Percentiles rank a stretch among this genome's conserved stretches.
These are phyloP conservation scores for Protosalanx chinensis DNA, from an alignment of 2,797 vertebrate species.

Conservation along the genomic window DNA sequence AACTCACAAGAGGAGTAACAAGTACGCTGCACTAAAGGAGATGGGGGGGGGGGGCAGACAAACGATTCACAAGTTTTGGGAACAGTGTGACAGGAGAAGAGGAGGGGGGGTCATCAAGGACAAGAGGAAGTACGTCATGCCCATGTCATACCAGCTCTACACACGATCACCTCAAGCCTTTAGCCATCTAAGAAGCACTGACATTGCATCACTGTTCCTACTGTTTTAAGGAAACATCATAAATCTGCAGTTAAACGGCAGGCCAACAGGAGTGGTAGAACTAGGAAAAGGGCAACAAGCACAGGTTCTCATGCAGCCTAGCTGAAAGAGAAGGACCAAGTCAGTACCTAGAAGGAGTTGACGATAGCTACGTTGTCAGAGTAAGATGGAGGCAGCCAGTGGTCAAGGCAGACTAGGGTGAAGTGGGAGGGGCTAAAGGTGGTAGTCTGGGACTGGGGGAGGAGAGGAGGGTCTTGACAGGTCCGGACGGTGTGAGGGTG, in stretches of 20 bases:
- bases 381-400: slow-evolving; percentile 17
- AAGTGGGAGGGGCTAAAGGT: not conserved
- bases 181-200: not conserved
- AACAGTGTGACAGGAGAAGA: too few species aligned
- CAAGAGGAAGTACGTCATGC: too few species aligned
- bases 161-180: not conserved
- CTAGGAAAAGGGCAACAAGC: too few species aligned
- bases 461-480: slow-evolving; percentile 1
- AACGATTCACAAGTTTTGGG: too few species aligned
- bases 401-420: slow-evolving; percentile 8
- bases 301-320: not conserved
- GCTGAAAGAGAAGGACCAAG: not conserved
- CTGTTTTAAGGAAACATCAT: not conserved
- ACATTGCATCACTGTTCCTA: not conserved
- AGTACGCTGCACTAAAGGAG: not conserved
- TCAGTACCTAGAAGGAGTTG: not conserved
- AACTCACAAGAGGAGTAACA: not conserved
- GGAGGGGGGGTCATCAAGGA: too few species aligned
- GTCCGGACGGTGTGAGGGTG: slow-evolving; percentile 7
- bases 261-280: too few species aligned
- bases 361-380: slow-evolving; percentile 16
- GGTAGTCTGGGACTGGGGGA: slow-evolving; percentile 6
- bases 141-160: not conserved
- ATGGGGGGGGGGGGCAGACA: not conserved
- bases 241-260: not conserved